Percentiles rank a stretch among this genome's conserved stretches.
Conservation (phyloP, 2,888 invertebrate species). For the Tipula helvola region DNA sequence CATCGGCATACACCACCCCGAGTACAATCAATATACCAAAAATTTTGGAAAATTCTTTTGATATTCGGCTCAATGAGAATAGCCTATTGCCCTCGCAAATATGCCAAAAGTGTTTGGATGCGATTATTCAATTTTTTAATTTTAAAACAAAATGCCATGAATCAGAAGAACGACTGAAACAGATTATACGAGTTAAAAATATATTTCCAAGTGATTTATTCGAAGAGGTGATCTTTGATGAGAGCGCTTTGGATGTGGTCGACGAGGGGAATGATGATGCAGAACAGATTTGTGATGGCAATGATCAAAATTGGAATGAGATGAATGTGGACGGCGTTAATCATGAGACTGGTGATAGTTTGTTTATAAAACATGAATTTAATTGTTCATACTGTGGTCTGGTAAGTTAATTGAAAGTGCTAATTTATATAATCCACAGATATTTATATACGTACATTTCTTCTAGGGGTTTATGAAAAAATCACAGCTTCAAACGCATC, state of each 20-base stretch:
- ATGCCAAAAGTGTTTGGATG: not conserved
- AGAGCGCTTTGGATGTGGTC: not conserved
- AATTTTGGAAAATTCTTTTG: not conserved
- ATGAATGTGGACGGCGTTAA: not conserved
- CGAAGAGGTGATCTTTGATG: constrained; percentile 1
- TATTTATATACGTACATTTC: not conserved
- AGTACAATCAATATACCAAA: not conserved
- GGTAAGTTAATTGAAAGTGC: not conserved
- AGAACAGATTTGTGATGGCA: not conserved
- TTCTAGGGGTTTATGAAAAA: constrained; percentile 1
- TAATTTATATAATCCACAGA: not conserved
- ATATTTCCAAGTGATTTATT: not conserved
- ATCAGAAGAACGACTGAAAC: not conserved
- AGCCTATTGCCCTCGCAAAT: not conserved
- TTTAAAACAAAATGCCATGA: constrained; percentile 6
- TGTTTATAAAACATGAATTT: not conserved
- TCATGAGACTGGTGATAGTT: not conserved
- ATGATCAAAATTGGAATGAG: not conserved
- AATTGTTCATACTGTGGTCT: not conserved
- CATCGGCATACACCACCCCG: not conserved
- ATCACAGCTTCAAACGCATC: not conserved
- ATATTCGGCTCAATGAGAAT: not conserved
- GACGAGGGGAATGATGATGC: not conserved
- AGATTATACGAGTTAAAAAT: not conserved
- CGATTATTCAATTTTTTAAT: not conserved